phyloP scores from a whole-genome alignment of 1,140 invertebrate genomes.

The Bombus breviceps region DNA sequence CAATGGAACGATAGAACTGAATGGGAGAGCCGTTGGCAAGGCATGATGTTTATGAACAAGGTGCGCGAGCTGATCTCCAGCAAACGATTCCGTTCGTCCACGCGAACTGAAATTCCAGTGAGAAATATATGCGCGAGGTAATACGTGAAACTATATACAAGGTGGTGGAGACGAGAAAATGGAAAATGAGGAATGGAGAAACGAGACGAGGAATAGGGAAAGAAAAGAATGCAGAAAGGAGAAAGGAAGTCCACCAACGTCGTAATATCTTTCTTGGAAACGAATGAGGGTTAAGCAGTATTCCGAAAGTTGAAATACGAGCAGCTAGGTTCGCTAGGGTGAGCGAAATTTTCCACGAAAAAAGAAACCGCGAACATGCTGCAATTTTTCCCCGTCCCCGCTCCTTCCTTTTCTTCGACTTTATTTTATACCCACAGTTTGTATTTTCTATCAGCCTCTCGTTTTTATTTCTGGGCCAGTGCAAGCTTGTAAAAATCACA shows the following conservation, averaged over 20 bases:
- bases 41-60: neutral
- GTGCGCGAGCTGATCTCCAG: neutral
- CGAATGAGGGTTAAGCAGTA: constrained; percentile 58
- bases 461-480: neutral
- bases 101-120: neutral
- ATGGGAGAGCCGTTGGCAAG: neutral
- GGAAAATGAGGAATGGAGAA: neutral
- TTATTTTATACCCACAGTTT: neutral
- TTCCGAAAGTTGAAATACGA: constrained; percentile 75
- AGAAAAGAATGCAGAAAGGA: neutral
- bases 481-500: neutral
- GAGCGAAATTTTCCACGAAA: constrained; percentile 66
- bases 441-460: constrained; percentile 10
- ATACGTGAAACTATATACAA: neutral
- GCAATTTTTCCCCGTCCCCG: constrained; percentile 65
- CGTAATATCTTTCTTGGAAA: constrained; percentile 65
- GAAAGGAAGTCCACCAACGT: constrained; percentile 32
- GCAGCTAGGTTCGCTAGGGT: constrained; percentile 49
- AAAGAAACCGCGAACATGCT: constrained; percentile 57
- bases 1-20: neutral
- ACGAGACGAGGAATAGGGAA: neutral
- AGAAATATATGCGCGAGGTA: neutral
- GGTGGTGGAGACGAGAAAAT: neutral
- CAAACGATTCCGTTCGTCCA: neutral
- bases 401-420: constrained; percentile 1